phyloP scores from a whole-genome alignment of 2,113 vertebrate genomes.

The Periophthalmodon schlosseri region DNA sequence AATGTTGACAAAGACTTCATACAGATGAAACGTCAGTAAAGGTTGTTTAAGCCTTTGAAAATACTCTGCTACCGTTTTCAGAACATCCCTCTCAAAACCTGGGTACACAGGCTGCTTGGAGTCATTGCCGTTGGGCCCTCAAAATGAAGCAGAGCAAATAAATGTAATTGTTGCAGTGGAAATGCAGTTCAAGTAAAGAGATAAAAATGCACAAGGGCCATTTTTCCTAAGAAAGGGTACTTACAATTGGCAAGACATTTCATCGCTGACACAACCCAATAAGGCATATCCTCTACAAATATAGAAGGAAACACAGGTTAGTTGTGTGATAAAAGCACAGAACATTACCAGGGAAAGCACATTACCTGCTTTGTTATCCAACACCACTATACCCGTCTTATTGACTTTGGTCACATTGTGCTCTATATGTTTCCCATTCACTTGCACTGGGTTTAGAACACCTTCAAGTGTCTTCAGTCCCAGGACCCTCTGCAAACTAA shows the following conservation, averaged over 20 bases:
- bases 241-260: conserved; percentile 72
- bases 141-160: not conserved
- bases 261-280: conserved; percentile 72
- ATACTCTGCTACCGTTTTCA: conserved; percentile 68
- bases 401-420: conserved; percentile 68
- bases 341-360: not conserved
- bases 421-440: conserved; percentile 66
- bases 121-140: conserved; percentile 65
- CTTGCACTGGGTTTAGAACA: conserved; percentile 48
- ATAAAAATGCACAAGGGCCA: not conserved
- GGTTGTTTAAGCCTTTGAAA: conserved; percentile 69
- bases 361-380: conserved; percentile 70
- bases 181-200: not conserved
- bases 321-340: not conserved
- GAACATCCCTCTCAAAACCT: conserved; percentile 66
- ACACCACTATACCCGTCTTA: conserved; percentile 62
- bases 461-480: conserved; percentile 64
- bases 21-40: conserved; percentile 66
- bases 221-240: conserved; percentile 16
- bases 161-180: not conserved
- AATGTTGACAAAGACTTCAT: conserved; percentile 74
- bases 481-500: conserved; percentile 63
- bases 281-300: conserved; percentile 68
- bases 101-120: conserved; percentile 62
- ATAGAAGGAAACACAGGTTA: not conserved